phyloP scores from a whole-genome alignment of 1,140 invertebrate genomes.

The Ruditapes philippinarum region DNA sequence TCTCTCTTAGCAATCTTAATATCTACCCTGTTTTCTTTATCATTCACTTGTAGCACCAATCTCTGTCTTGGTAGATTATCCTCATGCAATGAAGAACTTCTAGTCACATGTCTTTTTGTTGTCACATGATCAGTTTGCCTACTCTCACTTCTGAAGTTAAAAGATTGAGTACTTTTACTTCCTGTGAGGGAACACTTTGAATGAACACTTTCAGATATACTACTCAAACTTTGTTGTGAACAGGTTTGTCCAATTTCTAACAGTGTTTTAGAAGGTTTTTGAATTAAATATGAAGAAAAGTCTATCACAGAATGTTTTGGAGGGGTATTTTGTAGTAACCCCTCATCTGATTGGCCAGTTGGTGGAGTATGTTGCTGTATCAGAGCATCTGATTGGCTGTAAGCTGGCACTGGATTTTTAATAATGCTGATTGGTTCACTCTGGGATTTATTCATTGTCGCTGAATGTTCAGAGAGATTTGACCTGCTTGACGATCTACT shows the following conservation, averaged over 20 bases:
- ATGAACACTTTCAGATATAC: conserved; percentile 58
- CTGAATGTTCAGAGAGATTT: conserved; percentile 90
- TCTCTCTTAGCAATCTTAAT: conserved; percentile 28
- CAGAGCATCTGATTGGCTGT: conserved; percentile 61
- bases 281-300: conserved; percentile 69
- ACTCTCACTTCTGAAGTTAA: conserved; percentile 28
- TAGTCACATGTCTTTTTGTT: conserved; percentile 45
- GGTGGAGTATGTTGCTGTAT: conserved; percentile 46
- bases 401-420: conserved; percentile 45
- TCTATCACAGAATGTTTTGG: conserved; percentile 72
- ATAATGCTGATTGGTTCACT: conserved; percentile 84
- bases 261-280: conserved; percentile 49
- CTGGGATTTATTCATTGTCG: conserved; percentile 78
- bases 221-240: conserved; percentile 23
- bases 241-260: conserved; percentile 9
- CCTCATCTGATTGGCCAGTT: conserved; percentile 33
- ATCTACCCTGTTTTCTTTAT: conserved; percentile 54
- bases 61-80: not conserved
- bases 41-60: conserved; percentile 59
- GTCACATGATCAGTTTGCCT: conserved; percentile 28
- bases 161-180: conserved; percentile 38
- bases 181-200: conserved; percentile 34
- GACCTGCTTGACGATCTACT: conserved; percentile 49
- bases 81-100: conserved; percentile 28
- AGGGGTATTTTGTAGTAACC: conserved; percentile 52